Percentiles rank a stretch among this genome's conserved stretches.
Evolutionary conservation across 2,797 vertebrate species (phyloP).

Genomic region (Taeniopygia guttata): DNA sequence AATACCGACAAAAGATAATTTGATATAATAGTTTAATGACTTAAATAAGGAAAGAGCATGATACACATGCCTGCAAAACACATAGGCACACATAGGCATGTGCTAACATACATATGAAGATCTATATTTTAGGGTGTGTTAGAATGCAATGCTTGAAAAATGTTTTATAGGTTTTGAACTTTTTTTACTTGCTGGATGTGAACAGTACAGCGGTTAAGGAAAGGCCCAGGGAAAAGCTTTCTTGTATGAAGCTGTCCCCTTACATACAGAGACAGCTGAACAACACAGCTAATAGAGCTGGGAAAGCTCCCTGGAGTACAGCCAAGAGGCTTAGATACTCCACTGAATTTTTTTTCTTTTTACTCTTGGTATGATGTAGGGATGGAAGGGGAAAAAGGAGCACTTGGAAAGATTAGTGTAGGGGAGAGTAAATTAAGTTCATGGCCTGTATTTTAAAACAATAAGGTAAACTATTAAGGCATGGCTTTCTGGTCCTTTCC

Average conservation of each 20-base stretch:
- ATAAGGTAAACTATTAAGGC: neutral
- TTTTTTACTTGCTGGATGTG: neutral
- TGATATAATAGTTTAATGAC: neutral
- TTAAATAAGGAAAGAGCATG: neutral
- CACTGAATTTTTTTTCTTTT: neutral
- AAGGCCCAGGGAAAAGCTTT: neutral
- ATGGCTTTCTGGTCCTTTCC: neutral
- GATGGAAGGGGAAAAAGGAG: neutral
- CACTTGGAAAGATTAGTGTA: neutral
- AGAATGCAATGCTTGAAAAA: neutral
- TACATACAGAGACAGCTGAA: neutral
- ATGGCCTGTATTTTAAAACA: neutral
- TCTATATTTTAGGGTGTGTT: neutral
- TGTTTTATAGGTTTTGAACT: neutral
- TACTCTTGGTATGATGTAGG: neutral
- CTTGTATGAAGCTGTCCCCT: neutral
- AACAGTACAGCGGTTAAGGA: neutral
- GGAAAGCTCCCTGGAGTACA: neutral
- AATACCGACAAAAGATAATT: neutral
- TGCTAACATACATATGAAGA: neutral
- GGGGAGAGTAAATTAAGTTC: neutral
- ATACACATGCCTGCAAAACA: neutral
- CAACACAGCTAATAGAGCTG: neutral
- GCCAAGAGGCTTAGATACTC: neutral
- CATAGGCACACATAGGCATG: neutral